phyloP scores from a whole-genome alignment of 2,888 invertebrate genomes.

The Muscina levida region DNA sequence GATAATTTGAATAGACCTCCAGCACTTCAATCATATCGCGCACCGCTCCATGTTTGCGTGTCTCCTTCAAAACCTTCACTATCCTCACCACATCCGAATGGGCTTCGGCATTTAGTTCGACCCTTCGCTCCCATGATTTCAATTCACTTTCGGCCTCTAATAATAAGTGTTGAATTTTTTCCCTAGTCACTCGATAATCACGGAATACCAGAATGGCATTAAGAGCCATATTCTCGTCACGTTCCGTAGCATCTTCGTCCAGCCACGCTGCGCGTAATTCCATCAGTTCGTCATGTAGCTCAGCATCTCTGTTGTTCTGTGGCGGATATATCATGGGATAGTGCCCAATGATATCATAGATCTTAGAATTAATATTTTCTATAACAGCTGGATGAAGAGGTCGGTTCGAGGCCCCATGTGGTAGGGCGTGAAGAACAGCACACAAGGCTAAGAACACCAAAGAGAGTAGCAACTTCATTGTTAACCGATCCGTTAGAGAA shows the following conservation, averaged over 20 bases:
- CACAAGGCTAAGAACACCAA: background rate
- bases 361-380: slow-evolving; percentile 19
- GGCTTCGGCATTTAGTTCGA: too few relatives aligned
- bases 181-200: background rate
- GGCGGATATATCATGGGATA: background rate
- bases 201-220: background rate
- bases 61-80: too few relatives aligned
- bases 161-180: background rate
- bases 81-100: too few relatives aligned
- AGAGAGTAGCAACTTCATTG: background rate
- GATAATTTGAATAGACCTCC: too few relatives aligned
- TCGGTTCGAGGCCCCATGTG: background rate
- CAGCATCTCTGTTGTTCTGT: background rate
- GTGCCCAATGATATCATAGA: background rate
- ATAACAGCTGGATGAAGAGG: slow-evolving; percentile 18
- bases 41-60: too few relatives aligned
- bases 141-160: background rate
- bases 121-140: background rate
- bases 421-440: background rate
- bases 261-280: background rate
- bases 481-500: background rate
- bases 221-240: background rate
- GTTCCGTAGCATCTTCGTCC: background rate
- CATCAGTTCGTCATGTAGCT: background rate
- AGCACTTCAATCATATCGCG: too few relatives aligned